Evolutionary conservation across 2,797 vertebrate species (phyloP).

Genomic region (Scarus forsteni): DNA sequence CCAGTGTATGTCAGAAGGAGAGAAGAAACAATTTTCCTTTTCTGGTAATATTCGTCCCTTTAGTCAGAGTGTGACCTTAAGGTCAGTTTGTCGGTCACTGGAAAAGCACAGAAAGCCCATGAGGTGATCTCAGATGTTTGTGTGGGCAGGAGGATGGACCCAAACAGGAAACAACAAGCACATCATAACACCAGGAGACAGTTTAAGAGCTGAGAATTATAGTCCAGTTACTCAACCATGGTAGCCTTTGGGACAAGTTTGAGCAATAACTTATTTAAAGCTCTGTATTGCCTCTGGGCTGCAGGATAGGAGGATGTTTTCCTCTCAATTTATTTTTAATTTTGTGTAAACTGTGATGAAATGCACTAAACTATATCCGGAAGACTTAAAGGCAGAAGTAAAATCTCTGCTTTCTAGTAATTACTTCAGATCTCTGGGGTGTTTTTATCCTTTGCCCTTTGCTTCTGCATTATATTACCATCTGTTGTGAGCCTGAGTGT

Average conservation of each 20-base stretch:
- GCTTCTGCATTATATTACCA: constrained; percentile 8
- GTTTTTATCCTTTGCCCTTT: constrained; percentile 16
- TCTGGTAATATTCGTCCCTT: background rate
- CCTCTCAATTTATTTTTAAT: constrained; percentile 21
- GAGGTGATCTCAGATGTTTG: constrained; percentile 34
- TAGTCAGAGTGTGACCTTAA: background rate
- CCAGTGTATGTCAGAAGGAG: too few species aligned
- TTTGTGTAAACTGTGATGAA: constrained; percentile 16
- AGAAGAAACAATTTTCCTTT: too few species aligned
- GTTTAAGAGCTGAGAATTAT: constrained; percentile 36
- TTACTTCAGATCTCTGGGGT: constrained; percentile 20
- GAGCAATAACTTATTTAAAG: constrained; percentile 16
- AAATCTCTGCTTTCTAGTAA: constrained; percentile 25
- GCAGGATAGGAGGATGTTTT: constrained; percentile 34
- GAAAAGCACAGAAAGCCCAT: background rate
- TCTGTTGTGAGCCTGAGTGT: constrained; percentile 30
- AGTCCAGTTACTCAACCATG: constrained; percentile 15
- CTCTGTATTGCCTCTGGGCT: constrained; percentile 26
- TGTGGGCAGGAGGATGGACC: constrained; percentile 26
- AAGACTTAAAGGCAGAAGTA: constrained; percentile 16
- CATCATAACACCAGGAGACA: constrained; percentile 18
- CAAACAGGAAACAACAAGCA: constrained; percentile 48
- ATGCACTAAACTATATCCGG: constrained; percentile 16
- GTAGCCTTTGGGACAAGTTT: constrained; percentile 27
- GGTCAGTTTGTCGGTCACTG: constrained; percentile 13